Base-by-base conservation (phyloP, 2,113 vertebrate species). In the Nothoprocta perdicaria region DNA sequence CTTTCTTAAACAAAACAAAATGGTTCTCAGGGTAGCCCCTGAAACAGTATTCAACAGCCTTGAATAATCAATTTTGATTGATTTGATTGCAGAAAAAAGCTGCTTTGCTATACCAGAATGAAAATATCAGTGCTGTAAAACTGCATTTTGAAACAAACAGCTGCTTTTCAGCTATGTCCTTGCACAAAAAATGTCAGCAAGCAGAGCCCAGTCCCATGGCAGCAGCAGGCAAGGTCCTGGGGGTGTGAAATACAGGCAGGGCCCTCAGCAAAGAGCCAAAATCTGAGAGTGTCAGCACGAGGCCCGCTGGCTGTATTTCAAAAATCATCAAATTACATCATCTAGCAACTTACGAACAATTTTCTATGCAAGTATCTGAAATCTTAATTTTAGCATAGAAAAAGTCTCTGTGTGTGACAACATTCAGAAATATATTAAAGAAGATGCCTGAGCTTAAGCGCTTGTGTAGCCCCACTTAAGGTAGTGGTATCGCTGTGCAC, bases 231-330 rank as follows among this genome's bases (percentile, higher is more conserved):
- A 46, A 0, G 0, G 17, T 79, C 33, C 57, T 72, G 33, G 14
- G 14, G 14, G 58, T 38, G 53, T 27, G n/a, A 90, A 62, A 69
- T 66, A 33, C 58, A 84, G 31, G 41, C 6, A 55, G 45, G 19
- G 62, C 48, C 46, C 55, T 60, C 50, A 63, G 50, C 31, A 79
- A 88, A 82, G 15, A 38, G 53, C 4, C 7, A 2, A 9, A 33
- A 88, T 89, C 50, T 80, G 33, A 23, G 45, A 16, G 11, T 61
- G 60, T 82, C 84, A 91, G 89, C 86, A 90, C 86, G 41, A 71
- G 46, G 69, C 27, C 14, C 33, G 35, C 77, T 69, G 60, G 11
- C 48, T 82, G 55, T 46, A 52, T 89, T 89, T 92, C 60, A 82
- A 68, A 89, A 92, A 84, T 45, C 5, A 58, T 67, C 79, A 80